Evolutionary conservation across 35 echinoderm and acorn worm genomes (phyloP), one percentile per base, ranked within the genome.

Genomic region (Apostichopus japonicus): DNA sequence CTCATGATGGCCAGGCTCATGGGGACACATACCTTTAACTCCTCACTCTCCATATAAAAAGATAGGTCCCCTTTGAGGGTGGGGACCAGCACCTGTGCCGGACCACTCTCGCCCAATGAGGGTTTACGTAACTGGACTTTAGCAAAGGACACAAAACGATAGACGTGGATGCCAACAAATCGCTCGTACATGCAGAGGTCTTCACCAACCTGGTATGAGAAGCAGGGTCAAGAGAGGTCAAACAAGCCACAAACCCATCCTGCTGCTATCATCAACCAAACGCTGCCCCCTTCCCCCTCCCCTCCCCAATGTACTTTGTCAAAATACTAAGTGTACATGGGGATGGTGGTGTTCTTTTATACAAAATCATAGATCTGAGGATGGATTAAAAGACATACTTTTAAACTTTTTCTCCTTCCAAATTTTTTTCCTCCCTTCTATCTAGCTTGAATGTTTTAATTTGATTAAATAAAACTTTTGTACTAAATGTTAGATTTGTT

Each of bases 131-230:
- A 91, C 90, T 91, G 90, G 54, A 91, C 90, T 56, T 91, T 91
- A 59, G 90, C 90, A 91, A 91, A 91, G 7, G 90, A 78, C n/a
- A 91, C 90, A 91, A 91, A 91, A 51, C 76, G 90, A 79, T 91
- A 78, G 72, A 91, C 90, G 77, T 79, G 90, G 90, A 91, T 79
- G 52, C 90, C 53, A 77, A 91, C 90, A 25, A 52, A 53, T n/a
- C 73, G 71, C 54, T 77, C 13, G 90, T 91, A 72, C 27, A 65
- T 89, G 86, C 86, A 89, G 22, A 73, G 86, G 19, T 89, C 86
- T 75, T 21, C 71, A 19, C 72, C 86, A 5, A 72, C 86, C 86
- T 89, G 53, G 21, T 51, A 89, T 19, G 27, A 89, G 61, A 75
- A 89, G 71, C 62, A 25, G 62, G 21, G 86, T 89, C 86, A 89